These are phyloP conservation scores for Meloidogyne floridensis DNA, from an alignment of 1,140 invertebrate species.

Conservation along the genomic window DNA sequence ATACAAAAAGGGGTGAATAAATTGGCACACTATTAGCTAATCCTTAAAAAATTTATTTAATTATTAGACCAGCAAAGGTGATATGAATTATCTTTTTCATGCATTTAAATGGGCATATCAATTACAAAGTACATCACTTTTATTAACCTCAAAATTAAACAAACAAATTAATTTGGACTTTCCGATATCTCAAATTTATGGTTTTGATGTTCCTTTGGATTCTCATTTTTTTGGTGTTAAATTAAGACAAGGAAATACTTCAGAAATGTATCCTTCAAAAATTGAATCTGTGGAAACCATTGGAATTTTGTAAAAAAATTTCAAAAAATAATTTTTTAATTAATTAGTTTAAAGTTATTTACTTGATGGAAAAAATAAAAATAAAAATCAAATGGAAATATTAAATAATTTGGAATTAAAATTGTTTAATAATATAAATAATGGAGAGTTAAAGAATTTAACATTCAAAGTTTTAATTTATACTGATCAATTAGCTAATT, in stretches of 20 bases:
- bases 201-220: conserved; percentile 36
- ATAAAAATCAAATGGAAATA: neutral
- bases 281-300: neutral
- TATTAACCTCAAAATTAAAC: conserved; percentile 18
- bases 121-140: conserved; percentile 28
- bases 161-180: conserved; percentile 40
- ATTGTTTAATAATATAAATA: neutral
- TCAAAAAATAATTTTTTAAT: too few species aligned
- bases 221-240: conserved; percentile 46
- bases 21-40: neutral
- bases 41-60: neutral
- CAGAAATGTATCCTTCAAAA: neutral
- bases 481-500: conserved; percentile 42
- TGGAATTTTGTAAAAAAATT: neutral
- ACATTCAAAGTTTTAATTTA: neutral
- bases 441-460: neutral
- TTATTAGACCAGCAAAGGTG: conserved; percentile 21
- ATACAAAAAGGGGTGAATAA: too few species aligned
- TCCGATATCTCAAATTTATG: conserved; percentile 44
- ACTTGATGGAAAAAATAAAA: neutral
- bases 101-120: conserved; percentile 49
- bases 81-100: conserved; percentile 45
- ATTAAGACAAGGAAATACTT: conserved; percentile 17
- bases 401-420: neutral
- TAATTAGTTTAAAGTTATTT: neutral